These are phyloP conservation scores for Nasua narica DNA, from an alignment of 2,797 vertebrate genomes.

Conservation along the genomic window DNA sequence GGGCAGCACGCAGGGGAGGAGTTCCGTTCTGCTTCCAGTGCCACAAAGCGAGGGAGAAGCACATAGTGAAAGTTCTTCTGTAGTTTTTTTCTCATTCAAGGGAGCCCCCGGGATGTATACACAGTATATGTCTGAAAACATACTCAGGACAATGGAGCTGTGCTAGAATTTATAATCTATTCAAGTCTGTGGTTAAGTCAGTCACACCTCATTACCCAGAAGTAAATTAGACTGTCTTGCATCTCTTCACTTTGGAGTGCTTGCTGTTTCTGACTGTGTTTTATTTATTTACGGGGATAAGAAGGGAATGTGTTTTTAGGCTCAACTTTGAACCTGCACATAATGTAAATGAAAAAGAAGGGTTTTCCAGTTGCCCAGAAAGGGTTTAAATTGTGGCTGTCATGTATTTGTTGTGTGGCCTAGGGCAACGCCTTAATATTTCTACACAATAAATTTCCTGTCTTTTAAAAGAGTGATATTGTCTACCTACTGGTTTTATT, in stretches of 20 bases:
- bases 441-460: background rate
- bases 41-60: background rate
- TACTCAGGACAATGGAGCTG: background rate
- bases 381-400: background rate
- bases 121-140: background rate
- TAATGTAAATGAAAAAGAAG: background rate
- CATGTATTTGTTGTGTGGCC: background rate
- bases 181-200: background rate
- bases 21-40: constrained; percentile 48
- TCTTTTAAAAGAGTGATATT: constrained; percentile 34
- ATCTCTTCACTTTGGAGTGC: background rate
- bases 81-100: background rate
- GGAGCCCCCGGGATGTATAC: background rate
- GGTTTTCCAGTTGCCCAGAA: background rate
- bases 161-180: background rate
- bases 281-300: background rate
- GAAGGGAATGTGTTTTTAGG: background rate
- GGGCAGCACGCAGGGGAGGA: constrained; percentile 62
- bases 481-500: constrained; percentile 17
- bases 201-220: background rate
- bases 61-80: background rate
- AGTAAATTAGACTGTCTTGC: background rate
- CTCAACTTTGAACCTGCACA: background rate
- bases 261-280: background rate
- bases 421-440: constrained; percentile 36